Conservation (phyloP, 2,113 vertebrate species). For the Passer montanus region DNA sequence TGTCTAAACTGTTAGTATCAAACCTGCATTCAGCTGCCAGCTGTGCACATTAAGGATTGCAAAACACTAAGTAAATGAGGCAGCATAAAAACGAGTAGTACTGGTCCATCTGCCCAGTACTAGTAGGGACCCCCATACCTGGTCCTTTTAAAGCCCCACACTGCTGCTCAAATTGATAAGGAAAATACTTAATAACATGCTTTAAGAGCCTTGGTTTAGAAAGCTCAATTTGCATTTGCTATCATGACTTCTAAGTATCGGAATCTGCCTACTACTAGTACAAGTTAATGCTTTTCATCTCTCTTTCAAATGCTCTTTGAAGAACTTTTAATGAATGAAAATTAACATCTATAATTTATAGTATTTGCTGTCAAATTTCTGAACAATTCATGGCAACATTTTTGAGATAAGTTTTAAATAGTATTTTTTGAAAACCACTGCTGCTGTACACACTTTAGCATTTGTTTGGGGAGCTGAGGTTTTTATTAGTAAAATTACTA, state of each 20-base stretch:
- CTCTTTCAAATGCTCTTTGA: conserved; percentile 73
- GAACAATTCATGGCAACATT: conserved; percentile 68
- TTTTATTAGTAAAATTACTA: conserved; percentile 69
- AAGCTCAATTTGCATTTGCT: conserved; percentile 73
- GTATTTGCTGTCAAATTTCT: conserved; percentile 68
- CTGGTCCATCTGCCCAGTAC: conserved; percentile 86
- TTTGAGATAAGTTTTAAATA: conserved; percentile 61
- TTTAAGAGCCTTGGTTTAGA: conserved; percentile 70
- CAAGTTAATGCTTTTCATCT: conserved; percentile 71
- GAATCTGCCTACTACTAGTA: conserved; percentile 68
- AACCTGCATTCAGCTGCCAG: conserved; percentile 89
- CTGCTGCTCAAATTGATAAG: conserved; percentile 71
- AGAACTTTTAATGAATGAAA: conserved; percentile 73
- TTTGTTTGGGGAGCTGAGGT: not conserved
- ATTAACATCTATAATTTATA: conserved; percentile 72
- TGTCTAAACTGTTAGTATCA: conserved; percentile 90
- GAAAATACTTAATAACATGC: conserved; percentile 72
- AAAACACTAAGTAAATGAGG: conserved; percentile 87
- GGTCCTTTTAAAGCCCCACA: conserved; percentile 74
- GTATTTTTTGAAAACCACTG: conserved; percentile 56
- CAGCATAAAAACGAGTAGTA: conserved; percentile 82
- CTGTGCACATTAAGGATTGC: conserved; percentile 88
- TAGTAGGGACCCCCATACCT: conserved; percentile 80
- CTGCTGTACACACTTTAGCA: conserved; percentile 19
- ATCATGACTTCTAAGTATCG: conserved; percentile 73